Evolutionary conservation across 1,140 invertebrate species (phyloP).

Genomic region (Ptiloglossa arizonensis): DNA sequence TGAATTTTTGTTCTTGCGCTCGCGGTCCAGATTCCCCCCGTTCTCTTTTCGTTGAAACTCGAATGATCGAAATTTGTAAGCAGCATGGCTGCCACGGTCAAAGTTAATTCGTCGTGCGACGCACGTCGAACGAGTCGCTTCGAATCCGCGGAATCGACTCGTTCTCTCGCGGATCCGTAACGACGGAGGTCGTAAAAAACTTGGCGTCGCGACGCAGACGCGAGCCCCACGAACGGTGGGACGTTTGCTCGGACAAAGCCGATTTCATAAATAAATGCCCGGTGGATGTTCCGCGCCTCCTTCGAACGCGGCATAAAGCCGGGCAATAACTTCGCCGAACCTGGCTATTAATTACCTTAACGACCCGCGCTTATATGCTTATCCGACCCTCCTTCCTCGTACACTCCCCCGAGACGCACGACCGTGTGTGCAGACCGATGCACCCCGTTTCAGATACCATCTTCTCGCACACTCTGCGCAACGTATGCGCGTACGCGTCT

Average conservation of each 20-base stretch:
- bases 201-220: background rate
- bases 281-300: background rate
- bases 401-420: slow-evolving; percentile 16
- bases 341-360: slow-evolving; percentile 66
- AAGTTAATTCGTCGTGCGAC: no score
- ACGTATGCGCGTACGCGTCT: background rate
- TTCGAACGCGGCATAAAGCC: slow-evolving; percentile 52
- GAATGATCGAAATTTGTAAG: no score
- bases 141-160: slow-evolving; percentile 8
- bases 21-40: no score
- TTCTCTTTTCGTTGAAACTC: no score
- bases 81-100: no score
- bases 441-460: background rate
- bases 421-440: background rate
- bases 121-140: no score
- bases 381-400: slow-evolving; percentile 37
- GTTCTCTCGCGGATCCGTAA: slow-evolving; percentile 16
- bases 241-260: slow-evolving; percentile 39
- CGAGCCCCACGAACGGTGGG: background rate
- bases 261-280: slow-evolving; percentile 45
- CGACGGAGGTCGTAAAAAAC: slow-evolving; percentile 26
- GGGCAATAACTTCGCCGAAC: slow-evolving; percentile 59
- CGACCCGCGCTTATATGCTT: slow-evolving; percentile 59
- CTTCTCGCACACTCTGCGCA: no score
- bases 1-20: no score